Percentiles rank a stretch among this genome's conserved stretches.
Evolutionary conservation across 2,888 invertebrate genomes (phyloP).

Genomic region (Meteorus colon): DNA sequence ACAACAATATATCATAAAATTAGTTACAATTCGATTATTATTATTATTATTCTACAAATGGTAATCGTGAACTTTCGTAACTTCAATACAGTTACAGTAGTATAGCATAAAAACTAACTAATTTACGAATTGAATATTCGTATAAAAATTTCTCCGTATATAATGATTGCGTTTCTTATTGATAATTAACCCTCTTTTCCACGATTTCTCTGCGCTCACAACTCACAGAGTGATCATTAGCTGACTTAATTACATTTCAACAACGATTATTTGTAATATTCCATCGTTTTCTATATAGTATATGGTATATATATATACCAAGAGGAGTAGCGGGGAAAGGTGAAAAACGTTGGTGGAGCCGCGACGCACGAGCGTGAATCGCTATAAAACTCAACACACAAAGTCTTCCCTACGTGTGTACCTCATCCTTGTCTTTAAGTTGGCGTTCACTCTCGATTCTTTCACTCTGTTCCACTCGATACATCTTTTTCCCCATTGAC

Average conservation of each 20-base stretch:
- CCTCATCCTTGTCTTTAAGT: background rate
- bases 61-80: too few relatives aligned
- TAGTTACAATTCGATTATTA: too few relatives aligned
- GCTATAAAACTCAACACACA: slow-evolving; percentile 18
- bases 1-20: too few relatives aligned
- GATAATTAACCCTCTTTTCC: slow-evolving; percentile 41
- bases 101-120: too few relatives aligned
- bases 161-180: slow-evolving; percentile 34
- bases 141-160: background rate
- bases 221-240: slow-evolving; percentile 61
- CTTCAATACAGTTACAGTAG: too few relatives aligned
- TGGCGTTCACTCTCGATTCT: background rate
- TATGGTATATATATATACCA: background rate
- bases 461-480: slow-evolving; percentile 1
- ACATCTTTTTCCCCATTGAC: slow-evolving; percentile 11
- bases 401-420: background rate
- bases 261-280: slow-evolving; percentile 61
- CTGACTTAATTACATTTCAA: slow-evolving; percentile 65
- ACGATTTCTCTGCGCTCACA: slow-evolving; percentile 28
- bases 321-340: slow-evolving; percentile 13
- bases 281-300: slow-evolving; percentile 46
- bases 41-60: too few relatives aligned
- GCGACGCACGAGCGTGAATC: slow-evolving; percentile 36
- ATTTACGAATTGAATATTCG: too few relatives aligned
- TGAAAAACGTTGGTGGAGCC: slow-evolving; percentile 24